Percentiles rank a stretch among this genome's conserved stretches.
Conservation (phyloP, 2,113 vertebrate genomes). For the Cheirogaleus medius region DNA sequence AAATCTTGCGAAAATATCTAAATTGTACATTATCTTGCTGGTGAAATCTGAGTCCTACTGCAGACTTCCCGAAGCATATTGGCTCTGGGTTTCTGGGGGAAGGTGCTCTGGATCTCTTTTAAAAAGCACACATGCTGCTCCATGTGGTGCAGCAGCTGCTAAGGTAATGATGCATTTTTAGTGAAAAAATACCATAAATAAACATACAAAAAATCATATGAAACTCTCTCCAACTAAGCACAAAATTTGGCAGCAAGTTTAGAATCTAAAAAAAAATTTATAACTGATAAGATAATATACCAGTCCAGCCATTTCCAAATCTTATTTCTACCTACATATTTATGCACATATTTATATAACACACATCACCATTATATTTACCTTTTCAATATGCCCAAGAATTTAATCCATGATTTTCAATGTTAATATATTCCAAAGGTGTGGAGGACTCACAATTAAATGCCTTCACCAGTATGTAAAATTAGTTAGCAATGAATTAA, state of each 20-base stretch:
- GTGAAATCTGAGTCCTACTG: not conserved
- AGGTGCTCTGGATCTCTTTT: conserved; percentile 58
- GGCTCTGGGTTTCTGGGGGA: conserved; percentile 57
- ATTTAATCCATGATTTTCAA: conserved; percentile 59
- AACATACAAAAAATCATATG: conserved; percentile 82
- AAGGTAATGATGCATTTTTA: conserved; percentile 84
- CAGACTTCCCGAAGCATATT: conserved; percentile 57
- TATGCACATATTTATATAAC: conserved; percentile 77
- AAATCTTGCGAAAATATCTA: conserved; percentile 51
- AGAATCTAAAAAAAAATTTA: conserved; percentile 62
- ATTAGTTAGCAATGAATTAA: conserved; percentile 44
- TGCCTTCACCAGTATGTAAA: conserved; percentile 23
- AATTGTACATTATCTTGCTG: not conserved
- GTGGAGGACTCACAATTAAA: conserved; percentile 44
- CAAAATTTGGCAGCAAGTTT: conserved; percentile 80
- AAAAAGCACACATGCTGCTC: conserved; percentile 73
- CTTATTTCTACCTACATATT: conserved; percentile 74
- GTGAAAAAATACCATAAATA: conserved; percentile 81
- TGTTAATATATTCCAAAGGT: conserved; percentile 64
- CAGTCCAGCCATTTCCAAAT: conserved; percentile 70
- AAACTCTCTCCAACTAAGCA: conserved; percentile 81
- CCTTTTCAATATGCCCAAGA: conserved; percentile 62
- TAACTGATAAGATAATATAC: conserved; percentile 75
- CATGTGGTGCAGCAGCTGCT: conserved; percentile 82
- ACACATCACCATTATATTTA: conserved; percentile 67